These are phyloP conservation scores for Drosophila macrothrix DNA, from an alignment of 2,888 invertebrate species.

Conservation along the genomic window DNA sequence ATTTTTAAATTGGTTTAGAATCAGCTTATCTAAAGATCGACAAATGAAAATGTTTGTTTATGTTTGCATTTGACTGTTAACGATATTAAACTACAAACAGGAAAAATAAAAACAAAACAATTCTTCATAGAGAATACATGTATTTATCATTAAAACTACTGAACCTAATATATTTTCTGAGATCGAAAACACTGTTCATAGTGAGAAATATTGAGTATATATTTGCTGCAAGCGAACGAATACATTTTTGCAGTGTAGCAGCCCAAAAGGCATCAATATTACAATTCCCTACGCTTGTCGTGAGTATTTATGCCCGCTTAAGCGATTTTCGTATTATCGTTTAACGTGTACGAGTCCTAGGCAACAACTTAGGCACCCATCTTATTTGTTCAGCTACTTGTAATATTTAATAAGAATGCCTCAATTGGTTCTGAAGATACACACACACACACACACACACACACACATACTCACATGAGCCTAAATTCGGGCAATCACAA, in stretches of 20 bases:
- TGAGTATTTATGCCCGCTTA: constrained; percentile 13
- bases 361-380: constrained; percentile 48
- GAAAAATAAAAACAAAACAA: neutral
- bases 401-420: constrained; percentile 74
- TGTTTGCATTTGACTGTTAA: neutral
- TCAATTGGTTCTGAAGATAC: constrained; percentile 44
- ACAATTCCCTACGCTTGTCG: neutral
- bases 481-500: constrained; percentile 75
- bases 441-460: neutral
- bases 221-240: neutral
- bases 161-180: neutral
- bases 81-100: fast-evolving
- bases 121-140: neutral
- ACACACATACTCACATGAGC: constrained; percentile 14
- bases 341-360: constrained; percentile 25
- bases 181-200: fast-evolving
- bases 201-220: neutral
- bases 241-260: neutral
- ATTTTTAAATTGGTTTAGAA: neutral
- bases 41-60: fast-evolving
- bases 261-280: neutral
- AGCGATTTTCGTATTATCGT: constrained; percentile 34
- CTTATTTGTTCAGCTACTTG: constrained; percentile 71
- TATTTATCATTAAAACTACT: neutral
- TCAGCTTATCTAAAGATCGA: neutral